Base-by-base conservation (phyloP, 1,140 invertebrate species). In the Drosophila biarmipes region DNA sequence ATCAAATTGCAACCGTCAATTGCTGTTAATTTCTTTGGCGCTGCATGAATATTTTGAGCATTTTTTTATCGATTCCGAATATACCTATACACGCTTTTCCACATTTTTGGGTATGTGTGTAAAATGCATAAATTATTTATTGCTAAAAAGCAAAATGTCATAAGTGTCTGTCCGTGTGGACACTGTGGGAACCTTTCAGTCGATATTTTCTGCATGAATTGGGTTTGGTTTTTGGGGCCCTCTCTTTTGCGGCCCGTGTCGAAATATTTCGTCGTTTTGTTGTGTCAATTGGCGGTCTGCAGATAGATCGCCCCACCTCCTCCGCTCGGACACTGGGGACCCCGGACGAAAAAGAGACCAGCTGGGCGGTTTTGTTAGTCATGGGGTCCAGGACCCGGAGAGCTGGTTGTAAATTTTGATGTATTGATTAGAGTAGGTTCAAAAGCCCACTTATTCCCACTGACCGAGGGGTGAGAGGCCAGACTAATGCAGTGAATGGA, bases 51-150 rank as follows among this genome's bases (percentile, higher is more conserved):
- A 43, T 64, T 48, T 54, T 40, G 42, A 27, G 54, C 72, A 38
- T 21, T 43, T 49, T 49, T 40, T 55, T 46, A 59, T 66, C 6
- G n/a, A 14, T 0, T 43, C 17, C n/a, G 45, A 19, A 64, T 38
- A 62, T 40, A 29, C 48, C 19, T 43, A 54, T 51, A 61, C 17
- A 24, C 6, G 27, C 38, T 19, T 35, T 53, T 43, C 40, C 29
- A 31, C 5, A 43, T 37, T 34, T 53, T 6, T 53, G 4, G 29
- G 24, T 35, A 45, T 27, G 29, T 61, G 19, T 38, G 34, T 55
- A 75, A 75, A 75, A 76, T 76, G 62, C 73, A 76, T 76, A 76
- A 76, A 76, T 76, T 76, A 76, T 76, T 76, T 76, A 76, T 76
- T 75, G 62, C 72, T 68, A 76, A 76, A 76, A 76, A 76, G 61